A percentile compares a stretch with the other conserved stretches of the same genome.
Conservation (phyloP, 2,797 vertebrate genomes). For the Ciconia nigra region DNA sequence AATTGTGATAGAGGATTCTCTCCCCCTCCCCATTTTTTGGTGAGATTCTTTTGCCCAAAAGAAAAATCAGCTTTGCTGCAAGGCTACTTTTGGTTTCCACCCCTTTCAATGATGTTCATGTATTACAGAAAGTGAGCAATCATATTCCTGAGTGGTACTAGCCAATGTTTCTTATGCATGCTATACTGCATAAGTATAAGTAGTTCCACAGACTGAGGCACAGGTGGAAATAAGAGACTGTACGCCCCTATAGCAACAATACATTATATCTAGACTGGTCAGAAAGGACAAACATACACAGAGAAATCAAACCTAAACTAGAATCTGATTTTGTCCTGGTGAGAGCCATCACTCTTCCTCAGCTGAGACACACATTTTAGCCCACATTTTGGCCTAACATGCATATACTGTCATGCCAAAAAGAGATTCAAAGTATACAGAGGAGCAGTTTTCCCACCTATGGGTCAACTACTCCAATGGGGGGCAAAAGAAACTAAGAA, state of each 20-base stretch:
- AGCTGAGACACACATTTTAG: neutral
- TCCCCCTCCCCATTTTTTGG: neutral
- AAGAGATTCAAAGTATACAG: neutral
- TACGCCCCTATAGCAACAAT: rapidly evolving
- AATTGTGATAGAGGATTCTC: neutral
- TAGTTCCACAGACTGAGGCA: neutral
- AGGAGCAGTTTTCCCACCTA: neutral
- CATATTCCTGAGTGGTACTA: neutral
- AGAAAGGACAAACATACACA: neutral
- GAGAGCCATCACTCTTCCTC: neutral
- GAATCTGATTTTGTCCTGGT: neutral
- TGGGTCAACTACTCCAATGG: neutral
- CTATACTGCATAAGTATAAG: neutral
- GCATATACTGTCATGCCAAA: neutral
- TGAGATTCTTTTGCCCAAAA: neutral
- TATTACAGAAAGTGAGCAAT: neutral
- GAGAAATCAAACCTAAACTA: neutral
- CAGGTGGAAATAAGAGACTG: neutral
- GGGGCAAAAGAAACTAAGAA: neutral
- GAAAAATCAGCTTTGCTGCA: neutral
- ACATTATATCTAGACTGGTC: neutral
- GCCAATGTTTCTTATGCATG: neutral
- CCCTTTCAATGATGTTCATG: neutral
- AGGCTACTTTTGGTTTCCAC: neutral
- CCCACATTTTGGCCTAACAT: neutral